phyloP scores from a whole-genome alignment of 2,113 vertebrate genomes.

The Vidua macroura region DNA sequence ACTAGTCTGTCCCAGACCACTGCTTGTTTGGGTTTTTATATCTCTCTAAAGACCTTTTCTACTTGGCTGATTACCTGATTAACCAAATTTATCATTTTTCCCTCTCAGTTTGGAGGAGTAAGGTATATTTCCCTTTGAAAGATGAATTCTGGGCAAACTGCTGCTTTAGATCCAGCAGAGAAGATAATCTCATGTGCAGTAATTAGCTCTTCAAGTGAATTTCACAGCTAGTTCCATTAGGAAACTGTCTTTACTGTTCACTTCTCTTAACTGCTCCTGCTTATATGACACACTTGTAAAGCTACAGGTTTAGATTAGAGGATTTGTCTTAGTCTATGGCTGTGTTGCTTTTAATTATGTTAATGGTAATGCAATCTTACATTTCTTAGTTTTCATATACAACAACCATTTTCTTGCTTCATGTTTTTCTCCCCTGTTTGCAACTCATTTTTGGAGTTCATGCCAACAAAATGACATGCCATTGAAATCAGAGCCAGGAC shows the following conservation, averaged over 20 bases:
- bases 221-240: neutral
- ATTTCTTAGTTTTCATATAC: neutral
- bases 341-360: neutral
- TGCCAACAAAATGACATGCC: neutral
- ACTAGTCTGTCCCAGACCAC: accelerated
- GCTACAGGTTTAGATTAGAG: neutral
- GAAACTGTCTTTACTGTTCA: neutral
- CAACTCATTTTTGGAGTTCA: neutral
- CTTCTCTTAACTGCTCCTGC: neutral
- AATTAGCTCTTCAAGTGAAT: neutral
- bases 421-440: neutral
- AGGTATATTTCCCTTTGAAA: neutral
- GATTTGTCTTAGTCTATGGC: neutral
- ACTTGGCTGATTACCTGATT: neutral
- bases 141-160: neutral
- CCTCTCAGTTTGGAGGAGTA: neutral
- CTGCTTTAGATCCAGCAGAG: neutral
- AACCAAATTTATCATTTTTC: neutral
- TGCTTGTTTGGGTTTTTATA: neutral
- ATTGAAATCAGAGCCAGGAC: neutral
- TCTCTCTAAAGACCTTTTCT: neutral
- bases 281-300: neutral
- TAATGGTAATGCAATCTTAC: neutral
- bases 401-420: neutral
- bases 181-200: neutral